A percentile compares a stretch with the other conserved stretches of the same genome.
Evolutionary conservation across 2,113 vertebrate species (phyloP).

Genomic region (Aix galericulata): DNA sequence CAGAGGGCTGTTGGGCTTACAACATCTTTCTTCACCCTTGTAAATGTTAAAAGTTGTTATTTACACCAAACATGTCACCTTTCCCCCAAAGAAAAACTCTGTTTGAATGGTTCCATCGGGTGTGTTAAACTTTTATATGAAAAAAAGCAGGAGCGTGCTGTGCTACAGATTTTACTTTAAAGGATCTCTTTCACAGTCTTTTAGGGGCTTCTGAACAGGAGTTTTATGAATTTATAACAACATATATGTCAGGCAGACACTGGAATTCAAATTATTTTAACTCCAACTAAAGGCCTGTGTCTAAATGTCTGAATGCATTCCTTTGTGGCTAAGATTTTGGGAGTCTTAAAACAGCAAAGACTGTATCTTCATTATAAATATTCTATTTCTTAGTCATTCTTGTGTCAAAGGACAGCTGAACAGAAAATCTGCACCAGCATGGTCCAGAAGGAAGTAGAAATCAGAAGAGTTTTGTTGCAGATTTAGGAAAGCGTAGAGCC

Average conservation of each 20-base stretch:
- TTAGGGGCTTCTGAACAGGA: constrained; percentile 12
- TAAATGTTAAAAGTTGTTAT: not conserved
- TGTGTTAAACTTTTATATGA: not conserved
- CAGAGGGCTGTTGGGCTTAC: not conserved
- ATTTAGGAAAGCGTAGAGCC: not conserved
- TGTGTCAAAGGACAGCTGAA: not conserved
- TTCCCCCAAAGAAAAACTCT: not conserved
- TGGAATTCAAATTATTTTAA: constrained; percentile 71
- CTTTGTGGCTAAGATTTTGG: constrained; percentile 45
- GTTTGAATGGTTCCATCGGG: not conserved
- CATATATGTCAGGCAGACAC: constrained; percentile 51
- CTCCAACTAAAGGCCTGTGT: constrained; percentile 58
- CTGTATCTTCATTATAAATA: not conserved
- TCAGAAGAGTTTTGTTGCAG: not conserved
- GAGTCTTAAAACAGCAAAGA: constrained; percentile 26
- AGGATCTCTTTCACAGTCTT: constrained; percentile 37
- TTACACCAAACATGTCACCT: constrained; percentile 14
- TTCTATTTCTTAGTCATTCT: constrained; percentile 7
- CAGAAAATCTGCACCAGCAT: not conserved
- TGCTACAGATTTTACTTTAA: not conserved
- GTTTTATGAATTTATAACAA: constrained; percentile 59
- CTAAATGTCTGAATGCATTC: constrained; percentile 51
- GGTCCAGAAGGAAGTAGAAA: not conserved
- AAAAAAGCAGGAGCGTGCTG: not conserved
- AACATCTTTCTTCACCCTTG: constrained; percentile 6